A percentile compares a stretch with the other conserved stretches of the same genome.
phyloP scores from a whole-genome alignment of 2,797 vertebrate genomes.

The Pristis pectinata region DNA sequence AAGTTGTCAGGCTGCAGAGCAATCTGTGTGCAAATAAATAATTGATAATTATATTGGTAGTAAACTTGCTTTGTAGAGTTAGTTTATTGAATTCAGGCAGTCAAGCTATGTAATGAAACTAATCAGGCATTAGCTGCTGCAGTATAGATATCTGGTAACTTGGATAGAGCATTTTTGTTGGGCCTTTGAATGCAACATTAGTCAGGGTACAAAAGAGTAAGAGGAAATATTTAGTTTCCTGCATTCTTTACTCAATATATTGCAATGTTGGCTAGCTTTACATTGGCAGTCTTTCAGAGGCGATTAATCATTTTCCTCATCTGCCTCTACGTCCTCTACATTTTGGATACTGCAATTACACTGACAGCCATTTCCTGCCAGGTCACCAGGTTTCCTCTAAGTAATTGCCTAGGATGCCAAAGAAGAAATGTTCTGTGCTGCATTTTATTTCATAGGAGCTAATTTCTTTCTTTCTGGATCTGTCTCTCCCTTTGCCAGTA shows the following conservation, averaged over 20 bases:
- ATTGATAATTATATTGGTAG: background rate
- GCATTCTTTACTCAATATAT: constrained; percentile 4
- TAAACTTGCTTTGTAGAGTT: background rate
- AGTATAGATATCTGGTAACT: background rate
- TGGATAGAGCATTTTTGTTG: background rate
- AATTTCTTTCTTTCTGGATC: background rate
- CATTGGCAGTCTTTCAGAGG: background rate
- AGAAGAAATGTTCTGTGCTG: background rate
- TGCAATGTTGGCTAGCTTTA: background rate
- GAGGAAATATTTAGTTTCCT: constrained; percentile 7
- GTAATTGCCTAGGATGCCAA: background rate
- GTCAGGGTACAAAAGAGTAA: constrained; percentile 11
- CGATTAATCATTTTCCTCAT: background rate
- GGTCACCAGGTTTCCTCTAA: background rate
- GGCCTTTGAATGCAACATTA: background rate
- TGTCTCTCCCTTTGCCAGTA: background rate
- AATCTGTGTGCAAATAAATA: background rate
- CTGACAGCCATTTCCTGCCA: background rate
- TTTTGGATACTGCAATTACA: constrained; percentile 12
- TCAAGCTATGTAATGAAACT: background rate
- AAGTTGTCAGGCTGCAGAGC: background rate
- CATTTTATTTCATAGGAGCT: background rate
- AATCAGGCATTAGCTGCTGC: background rate
- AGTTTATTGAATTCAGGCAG: background rate
- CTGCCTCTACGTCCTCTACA: background rate